Evolutionary conservation across 2,113 vertebrate species (phyloP), one percentile per base, ranked within the genome.

Genomic region (Pungitius pungitius): DNA sequence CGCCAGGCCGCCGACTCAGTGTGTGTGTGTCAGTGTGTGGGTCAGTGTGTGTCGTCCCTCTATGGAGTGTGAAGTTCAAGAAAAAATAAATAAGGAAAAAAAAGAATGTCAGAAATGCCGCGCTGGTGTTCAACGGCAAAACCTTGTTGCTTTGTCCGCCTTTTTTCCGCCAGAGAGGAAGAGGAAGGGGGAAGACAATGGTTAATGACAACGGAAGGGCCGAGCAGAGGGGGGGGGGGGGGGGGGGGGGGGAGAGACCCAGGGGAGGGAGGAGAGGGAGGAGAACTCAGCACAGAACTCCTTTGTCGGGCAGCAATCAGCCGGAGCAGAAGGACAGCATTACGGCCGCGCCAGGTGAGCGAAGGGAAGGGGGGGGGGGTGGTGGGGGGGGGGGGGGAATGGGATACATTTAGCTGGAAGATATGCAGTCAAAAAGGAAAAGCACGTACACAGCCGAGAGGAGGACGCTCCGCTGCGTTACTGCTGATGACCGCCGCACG

Each of bases 301-400:
- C 77, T 87, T 87, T 90, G 88, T 89, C 85, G 77, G 24, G 77
- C 77, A 64, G 72, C 83, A 82, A 85, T 78, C 83, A 85, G 75
- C 60, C 78, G 55, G 69, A 81, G 69, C 66, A 40, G 47, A 68
- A 67, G 33, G 80, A 85, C 77, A 83, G 73, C 71, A 49, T 90
- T 79, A 89, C 49, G 70, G 77, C 78, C 47, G 37, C 67, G 79
- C 89, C 84, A 90, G 88, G 87, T 91, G 85, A 88, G 73, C 43
- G 64, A 56, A 42, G 70, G 74, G 58, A 51, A 74, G 51, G 54
- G 74, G 63, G 7, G 75, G 40, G 6, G 5, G 33, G 33, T 35
- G 33, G 5, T 35, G 33, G 58, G 47, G 72, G 51, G 54, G 71
- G 63, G 6, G 75, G 45, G 39, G 37, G 33, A 22, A 26, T 6